These are phyloP conservation scores for Drosophila subquinaria DNA, from an alignment of 2,888 invertebrate genomes.

Conservation along the genomic window DNA sequence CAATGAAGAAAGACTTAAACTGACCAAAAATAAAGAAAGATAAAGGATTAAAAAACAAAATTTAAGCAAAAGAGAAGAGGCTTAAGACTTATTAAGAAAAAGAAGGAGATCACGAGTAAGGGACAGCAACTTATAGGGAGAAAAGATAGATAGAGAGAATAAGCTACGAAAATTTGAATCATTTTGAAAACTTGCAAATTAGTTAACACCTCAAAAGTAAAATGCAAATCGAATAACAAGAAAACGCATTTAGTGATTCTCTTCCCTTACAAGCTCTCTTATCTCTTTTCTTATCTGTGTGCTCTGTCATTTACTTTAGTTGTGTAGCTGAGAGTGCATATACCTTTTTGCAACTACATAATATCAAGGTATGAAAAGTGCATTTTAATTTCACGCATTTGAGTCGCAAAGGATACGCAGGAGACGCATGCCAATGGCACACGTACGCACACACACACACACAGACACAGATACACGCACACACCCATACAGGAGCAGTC, in stretches of 20 bases:
- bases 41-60: not conserved
- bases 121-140: not conserved
- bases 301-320: not conserved
- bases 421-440: slow-evolving; percentile 36
- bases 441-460: not conserved
- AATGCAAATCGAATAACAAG: not conserved
- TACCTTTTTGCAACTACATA: slow-evolving; percentile 5
- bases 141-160: not conserved
- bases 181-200: not conserved
- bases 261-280: not conserved
- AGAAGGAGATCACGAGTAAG: too few species aligned
- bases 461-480: slow-evolving; percentile 6
- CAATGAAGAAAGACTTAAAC: not conserved
- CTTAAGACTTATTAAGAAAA: not conserved
- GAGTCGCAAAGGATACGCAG: slow-evolving; percentile 49
- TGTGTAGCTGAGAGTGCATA: not conserved
- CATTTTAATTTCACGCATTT: slow-evolving; percentile 71
- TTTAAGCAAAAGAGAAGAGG: not conserved
- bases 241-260: not conserved
- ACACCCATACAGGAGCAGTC: slow-evolving; percentile 22
- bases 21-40: not conserved
- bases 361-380: slow-evolving; percentile 39
- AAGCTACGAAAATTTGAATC: not conserved
- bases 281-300: not conserved
- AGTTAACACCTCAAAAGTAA: not conserved